Percentiles rank a stretch among this genome's conserved stretches.
phyloP scores from a whole-genome alignment of 2,797 vertebrate species.

The Eidolon dupreanum region DNA sequence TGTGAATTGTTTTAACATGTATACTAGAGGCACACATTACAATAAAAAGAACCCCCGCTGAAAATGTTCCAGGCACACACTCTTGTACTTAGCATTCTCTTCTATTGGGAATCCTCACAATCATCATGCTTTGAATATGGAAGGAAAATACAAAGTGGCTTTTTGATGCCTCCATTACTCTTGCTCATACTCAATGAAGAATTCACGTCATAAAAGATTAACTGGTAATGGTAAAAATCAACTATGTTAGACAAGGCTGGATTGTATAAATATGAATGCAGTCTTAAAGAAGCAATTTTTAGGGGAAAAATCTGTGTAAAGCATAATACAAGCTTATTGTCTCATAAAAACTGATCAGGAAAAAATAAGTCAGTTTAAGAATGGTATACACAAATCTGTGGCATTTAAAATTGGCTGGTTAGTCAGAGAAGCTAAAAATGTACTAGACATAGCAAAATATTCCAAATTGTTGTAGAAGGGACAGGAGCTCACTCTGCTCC shows the following conservation, averaged over 20 bases:
- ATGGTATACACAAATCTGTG: not conserved
- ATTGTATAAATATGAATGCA: not conserved
- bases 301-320: not conserved
- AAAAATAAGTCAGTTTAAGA: not conserved
- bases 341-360: not conserved
- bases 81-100: not conserved
- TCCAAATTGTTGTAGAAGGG: not conserved
- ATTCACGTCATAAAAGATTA: not conserved
- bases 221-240: not conserved
- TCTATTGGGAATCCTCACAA: not conserved
- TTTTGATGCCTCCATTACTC: not conserved
- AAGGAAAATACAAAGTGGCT: not conserved
- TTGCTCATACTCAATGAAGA: not conserved
- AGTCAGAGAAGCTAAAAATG: not conserved
- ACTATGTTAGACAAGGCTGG: not conserved
- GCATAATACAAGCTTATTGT: not conserved
- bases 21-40: not conserved
- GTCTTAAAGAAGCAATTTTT: not conserved
- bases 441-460: not conserved
- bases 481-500: not conserved
- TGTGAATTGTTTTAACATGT: not conserved
- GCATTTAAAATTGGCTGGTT: not conserved
- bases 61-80: not conserved
- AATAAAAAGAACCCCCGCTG: not conserved
- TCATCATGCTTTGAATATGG: not conserved